A percentile compares a stretch with the other conserved stretches of the same genome.
These are phyloP conservation scores for Caenorhabditis auriculariae DNA, from an alignment of 2,888 invertebrate species.

Conservation along the genomic window DNA sequence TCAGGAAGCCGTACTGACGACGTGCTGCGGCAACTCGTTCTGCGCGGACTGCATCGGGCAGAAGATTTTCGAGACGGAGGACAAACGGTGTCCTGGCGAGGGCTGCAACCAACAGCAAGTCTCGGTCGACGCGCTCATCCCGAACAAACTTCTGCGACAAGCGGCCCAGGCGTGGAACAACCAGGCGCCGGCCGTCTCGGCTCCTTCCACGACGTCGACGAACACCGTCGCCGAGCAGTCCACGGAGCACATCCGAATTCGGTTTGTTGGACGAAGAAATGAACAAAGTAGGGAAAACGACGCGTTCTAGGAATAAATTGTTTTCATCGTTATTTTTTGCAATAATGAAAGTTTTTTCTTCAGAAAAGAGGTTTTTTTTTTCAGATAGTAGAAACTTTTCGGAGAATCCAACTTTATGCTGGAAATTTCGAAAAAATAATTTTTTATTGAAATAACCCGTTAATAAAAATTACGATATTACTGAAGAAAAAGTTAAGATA, in stretches of 20 bases:
- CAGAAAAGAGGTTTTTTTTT: too few species aligned
- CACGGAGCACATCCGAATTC: constrained; percentile 21
- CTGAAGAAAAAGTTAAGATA: too few species aligned
- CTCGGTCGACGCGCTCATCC: constrained; percentile 50
- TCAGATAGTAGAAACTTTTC: too few species aligned
- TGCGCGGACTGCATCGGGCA: constrained; percentile 85
- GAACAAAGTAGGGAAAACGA: too few species aligned
- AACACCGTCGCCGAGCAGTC: background rate
- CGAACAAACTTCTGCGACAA: constrained; percentile 51
- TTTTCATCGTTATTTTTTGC: too few species aligned
- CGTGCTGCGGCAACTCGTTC: constrained; percentile 96
- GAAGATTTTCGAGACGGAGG: constrained; percentile 45
- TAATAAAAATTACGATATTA: too few species aligned
- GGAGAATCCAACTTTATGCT: too few species aligned
- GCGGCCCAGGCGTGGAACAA: constrained; percentile 46
- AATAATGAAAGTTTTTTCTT: too few species aligned
- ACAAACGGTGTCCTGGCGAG: constrained; percentile 39
- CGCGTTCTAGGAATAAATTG: too few species aligned
- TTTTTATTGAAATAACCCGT: too few species aligned
- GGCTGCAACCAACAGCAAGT: constrained; percentile 23
- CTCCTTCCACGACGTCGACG: background rate
- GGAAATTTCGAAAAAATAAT: too few species aligned
- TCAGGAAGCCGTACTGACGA: constrained; percentile 93
- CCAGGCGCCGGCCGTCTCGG: constrained; percentile 3
- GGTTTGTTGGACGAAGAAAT: background rate